Percentiles rank a stretch among this genome's conserved stretches.
phyloP scores from a whole-genome alignment of 2,113 vertebrate species.

The Galemys pyrenaicus region DNA sequence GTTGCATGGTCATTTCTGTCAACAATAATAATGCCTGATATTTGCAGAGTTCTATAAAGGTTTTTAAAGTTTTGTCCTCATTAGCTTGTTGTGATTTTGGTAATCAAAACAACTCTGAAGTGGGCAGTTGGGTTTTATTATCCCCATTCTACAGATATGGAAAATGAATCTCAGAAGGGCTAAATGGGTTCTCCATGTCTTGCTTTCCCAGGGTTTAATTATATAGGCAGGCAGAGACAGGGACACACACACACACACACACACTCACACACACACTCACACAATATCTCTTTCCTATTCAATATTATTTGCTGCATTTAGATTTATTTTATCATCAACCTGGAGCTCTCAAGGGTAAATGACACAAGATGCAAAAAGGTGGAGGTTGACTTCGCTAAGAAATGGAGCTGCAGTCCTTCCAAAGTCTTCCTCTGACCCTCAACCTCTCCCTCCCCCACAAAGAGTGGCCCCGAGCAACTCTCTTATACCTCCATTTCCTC shows the following conservation, averaged over 20 bases:
- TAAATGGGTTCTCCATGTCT: neutral
- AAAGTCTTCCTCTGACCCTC: neutral
- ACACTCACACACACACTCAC: neutral
- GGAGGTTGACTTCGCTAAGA: neutral
- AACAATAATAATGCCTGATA: neutral
- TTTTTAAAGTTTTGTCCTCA: constrained; percentile 25
- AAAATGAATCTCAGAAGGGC: neutral
- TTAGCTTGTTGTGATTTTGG: constrained; percentile 3
- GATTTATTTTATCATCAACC: neutral
- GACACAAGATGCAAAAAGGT: neutral
- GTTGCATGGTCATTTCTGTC: neutral
- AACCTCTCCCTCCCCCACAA: neutral
- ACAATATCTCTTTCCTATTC: neutral
- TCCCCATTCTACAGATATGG: constrained; percentile 39
- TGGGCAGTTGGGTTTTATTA: neutral
- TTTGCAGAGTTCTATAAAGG: neutral
- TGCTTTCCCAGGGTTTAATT: neutral
- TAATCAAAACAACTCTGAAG: neutral
- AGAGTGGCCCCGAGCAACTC: constrained; percentile 29
- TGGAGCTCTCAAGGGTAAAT: neutral
- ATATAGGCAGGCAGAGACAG: neutral
- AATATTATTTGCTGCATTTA: neutral
- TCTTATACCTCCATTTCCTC: constrained; percentile 54
- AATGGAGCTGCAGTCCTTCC: neutral
- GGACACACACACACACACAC: neutral